A percentile compares a stretch with the other conserved stretches of the same genome.
phyloP scores from a whole-genome alignment of 2,888 invertebrate genomes.

The Sisyra terminalis region DNA sequence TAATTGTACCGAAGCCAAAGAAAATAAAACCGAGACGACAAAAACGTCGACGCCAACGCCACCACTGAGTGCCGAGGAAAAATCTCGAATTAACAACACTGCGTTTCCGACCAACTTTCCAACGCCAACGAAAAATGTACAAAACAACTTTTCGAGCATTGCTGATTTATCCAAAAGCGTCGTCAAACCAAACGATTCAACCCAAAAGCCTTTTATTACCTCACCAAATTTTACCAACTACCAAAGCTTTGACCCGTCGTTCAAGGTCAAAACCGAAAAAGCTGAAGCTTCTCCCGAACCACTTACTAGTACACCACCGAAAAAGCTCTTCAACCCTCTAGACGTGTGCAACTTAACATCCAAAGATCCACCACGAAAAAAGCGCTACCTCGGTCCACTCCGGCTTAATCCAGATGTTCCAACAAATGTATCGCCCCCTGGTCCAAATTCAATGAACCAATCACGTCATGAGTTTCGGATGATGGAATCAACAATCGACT shows the following conservation, averaged over 20 bases:
- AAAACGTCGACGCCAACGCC: conserved; percentile 12
- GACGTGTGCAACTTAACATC: conserved; percentile 45
- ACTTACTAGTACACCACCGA: conserved; percentile 19
- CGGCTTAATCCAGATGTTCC: conserved; percentile 25
- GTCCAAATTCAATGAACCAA: conserved; percentile 15
- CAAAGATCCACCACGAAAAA: conserved; percentile 33
- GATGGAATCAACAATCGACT: conserved; percentile 44
- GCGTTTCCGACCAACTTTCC: conserved; percentile 10
- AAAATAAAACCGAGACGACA: conserved; percentile 9
- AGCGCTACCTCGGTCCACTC: not conserved
- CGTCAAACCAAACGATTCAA: conserved; percentile 8
- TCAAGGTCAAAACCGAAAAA: conserved; percentile 16
- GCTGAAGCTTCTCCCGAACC: conserved; percentile 13
- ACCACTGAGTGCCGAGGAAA: conserved; percentile 9
- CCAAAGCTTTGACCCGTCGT: not conserved
- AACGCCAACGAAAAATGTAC: conserved; percentile 5
- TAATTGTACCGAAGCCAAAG: conserved; percentile 14
- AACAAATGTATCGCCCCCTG: conserved; percentile 14
- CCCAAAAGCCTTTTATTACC: conserved; percentile 2
- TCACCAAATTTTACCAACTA: not conserved
- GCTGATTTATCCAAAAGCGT: conserved; percentile 6
- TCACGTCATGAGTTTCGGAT: conserved; percentile 14
- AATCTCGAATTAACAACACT: conserved; percentile 9
- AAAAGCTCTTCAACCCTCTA: conserved; percentile 39
- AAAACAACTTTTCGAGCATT: conserved; percentile 2